phyloP scores from a whole-genome alignment of 2,797 vertebrate species.

The Crocidura indochinensis region DNA sequence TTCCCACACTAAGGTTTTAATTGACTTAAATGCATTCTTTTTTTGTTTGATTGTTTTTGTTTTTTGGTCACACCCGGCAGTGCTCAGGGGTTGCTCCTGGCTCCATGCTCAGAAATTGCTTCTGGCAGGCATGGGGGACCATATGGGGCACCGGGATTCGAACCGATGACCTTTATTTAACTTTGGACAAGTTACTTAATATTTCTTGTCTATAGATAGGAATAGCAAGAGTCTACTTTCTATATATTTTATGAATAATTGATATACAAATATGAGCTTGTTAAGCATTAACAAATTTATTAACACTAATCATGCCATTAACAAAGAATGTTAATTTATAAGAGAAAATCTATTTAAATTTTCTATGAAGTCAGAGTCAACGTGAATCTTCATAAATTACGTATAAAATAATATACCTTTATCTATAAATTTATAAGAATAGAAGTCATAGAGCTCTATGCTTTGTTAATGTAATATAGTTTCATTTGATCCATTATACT shows the following conservation, averaged over 20 bases:
- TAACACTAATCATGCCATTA: constrained; percentile 14
- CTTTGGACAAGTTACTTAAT: constrained; percentile 5
- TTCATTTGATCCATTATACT: constrained; percentile 50
- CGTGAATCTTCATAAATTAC: background rate
- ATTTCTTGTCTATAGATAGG: constrained; percentile 6
- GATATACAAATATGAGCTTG: background rate
- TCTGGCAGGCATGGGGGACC: no score
- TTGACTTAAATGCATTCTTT: background rate
- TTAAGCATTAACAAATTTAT: background rate
- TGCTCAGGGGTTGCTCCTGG: no score
- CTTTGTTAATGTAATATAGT: background rate
- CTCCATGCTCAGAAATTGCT: no score
- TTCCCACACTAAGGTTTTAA: background rate
- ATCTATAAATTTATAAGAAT: background rate
- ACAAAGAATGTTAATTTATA: constrained; percentile 56
- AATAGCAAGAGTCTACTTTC: background rate
- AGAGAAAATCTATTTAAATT: constrained; percentile 10
- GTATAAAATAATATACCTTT: constrained; percentile 17
- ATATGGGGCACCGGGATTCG: no score
- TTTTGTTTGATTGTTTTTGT: no score
- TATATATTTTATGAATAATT: constrained; percentile 15
- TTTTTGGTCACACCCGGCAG: no score
- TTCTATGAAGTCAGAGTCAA: background rate
- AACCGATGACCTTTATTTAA: no score
- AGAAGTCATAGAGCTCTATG: background rate